A percentile compares a stretch with the other conserved stretches of the same genome.
phyloP scores from a whole-genome alignment of 2,113 vertebrate species.

The Ophiodon elongatus region DNA sequence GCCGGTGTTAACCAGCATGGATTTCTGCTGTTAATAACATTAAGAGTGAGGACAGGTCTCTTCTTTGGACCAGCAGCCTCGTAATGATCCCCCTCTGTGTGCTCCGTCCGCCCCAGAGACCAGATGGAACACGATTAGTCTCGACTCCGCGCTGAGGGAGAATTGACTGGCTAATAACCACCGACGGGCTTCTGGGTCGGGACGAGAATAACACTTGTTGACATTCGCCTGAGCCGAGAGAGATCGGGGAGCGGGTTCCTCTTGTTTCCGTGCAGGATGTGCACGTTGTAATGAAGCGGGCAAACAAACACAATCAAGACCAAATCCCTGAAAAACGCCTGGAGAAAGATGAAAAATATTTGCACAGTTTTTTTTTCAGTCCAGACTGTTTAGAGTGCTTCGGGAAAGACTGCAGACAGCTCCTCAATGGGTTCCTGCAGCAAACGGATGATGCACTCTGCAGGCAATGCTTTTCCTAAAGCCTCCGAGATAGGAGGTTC shows the following conservation, averaged over 20 bases:
- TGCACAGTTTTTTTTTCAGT: not conserved
- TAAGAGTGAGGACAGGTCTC: constrained; percentile 37
- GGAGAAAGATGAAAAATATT: not conserved
- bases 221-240: constrained; percentile 14
- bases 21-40: constrained; percentile 69
- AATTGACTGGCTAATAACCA: constrained; percentile 36
- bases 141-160: constrained; percentile 27
- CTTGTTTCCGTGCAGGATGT: not conserved
- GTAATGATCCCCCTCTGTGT: constrained; percentile 49
- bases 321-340: not conserved
- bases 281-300: not conserved
- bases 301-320: not conserved
- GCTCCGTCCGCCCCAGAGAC: constrained; percentile 12
- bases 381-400: not conserved
- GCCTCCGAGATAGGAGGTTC: constrained; percentile 36
- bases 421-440: constrained; percentile 43
- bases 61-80: constrained; percentile 14
- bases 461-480: constrained; percentile 49
- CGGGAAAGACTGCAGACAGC: constrained; percentile 11
- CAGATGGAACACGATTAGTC: constrained; percentile 48
- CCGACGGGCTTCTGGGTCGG: constrained; percentile 24
- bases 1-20: constrained; percentile 65
- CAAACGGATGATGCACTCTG: constrained; percentile 56
- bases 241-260: no score
- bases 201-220: constrained; percentile 24